A percentile compares a stretch with the other conserved stretches of the same genome.
Evolutionary conservation across 2,797 vertebrate species (phyloP).

Genomic region (Lithobates pipiens): DNA sequence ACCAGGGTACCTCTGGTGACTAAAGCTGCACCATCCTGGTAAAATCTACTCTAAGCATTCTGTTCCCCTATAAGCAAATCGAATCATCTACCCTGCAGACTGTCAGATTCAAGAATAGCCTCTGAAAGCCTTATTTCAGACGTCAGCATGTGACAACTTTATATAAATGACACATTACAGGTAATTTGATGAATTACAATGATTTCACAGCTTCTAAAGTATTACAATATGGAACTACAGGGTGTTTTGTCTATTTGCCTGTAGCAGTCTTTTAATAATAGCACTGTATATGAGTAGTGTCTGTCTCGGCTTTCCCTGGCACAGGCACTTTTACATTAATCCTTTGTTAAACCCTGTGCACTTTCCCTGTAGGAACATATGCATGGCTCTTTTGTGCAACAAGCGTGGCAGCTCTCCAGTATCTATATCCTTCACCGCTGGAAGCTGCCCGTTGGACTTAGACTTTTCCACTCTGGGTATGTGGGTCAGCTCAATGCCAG

Average conservation of each 20-base stretch:
- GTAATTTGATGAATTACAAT: too few relatives aligned
- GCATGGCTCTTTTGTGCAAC: neutral
- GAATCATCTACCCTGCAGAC: too few relatives aligned
- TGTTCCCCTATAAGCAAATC: neutral
- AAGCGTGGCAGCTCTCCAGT: conserved; percentile 11
- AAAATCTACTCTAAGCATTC: too few relatives aligned
- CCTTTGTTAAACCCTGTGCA: conserved; percentile 55
- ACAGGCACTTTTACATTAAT: conserved; percentile 54
- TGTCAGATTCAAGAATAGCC: neutral
- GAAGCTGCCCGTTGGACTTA: conserved; percentile 48
- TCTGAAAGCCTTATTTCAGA: neutral
- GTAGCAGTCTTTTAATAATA: neutral
- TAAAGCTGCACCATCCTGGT: too few relatives aligned
- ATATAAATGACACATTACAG: too few relatives aligned
- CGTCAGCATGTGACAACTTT: neutral
- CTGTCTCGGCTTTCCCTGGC: conserved; percentile 51
- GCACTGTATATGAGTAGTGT: conserved; percentile 12
- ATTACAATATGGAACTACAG: neutral
- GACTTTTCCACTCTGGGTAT: neutral
- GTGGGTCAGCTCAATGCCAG: conserved; percentile 27
- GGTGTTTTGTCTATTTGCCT: neutral
- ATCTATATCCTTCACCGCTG: neutral
- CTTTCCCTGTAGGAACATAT: conserved; percentile 57
- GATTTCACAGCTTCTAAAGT: neutral
- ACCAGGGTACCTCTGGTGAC: too few relatives aligned